Base-by-base conservation (phyloP, 2,797 vertebrate genomes). In the Sebastiscus tertius region DNA sequence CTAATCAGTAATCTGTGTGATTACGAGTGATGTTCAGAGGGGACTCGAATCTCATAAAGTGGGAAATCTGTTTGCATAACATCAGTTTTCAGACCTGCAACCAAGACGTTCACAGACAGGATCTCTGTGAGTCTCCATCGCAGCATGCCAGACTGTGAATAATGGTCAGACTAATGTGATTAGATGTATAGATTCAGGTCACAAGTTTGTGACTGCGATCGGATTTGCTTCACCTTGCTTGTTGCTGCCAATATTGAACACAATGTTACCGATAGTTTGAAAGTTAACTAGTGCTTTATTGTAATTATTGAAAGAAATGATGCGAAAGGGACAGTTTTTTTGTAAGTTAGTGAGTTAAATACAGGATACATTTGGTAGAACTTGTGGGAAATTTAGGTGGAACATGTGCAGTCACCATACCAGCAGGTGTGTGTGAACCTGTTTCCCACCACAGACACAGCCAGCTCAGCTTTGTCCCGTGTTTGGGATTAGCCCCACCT, bases 401-500 rank as follows among this genome's bases (percentile, higher is more conserved):
- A 79, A 61, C 33, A 75, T 70, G 66, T 77, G 54, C 8, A 14
- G 42, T 75, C 34, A 26, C 22, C 18, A 18, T 24, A 61, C 12
- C 76, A 58, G 72, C 81, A 65, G 46, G 61, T 84, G 81, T 61
- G 29, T 61, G 29, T 61, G 55, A 61, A 72, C 59, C 64, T 42
- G 42, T 62, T 75, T 84, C 64, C 65, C 77, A 74, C 60, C 46
- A 13, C 82, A 74, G 67, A 79, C 65, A 31, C 26, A 75, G 72
- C 33, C 66, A 27, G 86, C 84, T 93, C 79, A 92, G 84, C 87
- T 82, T 20, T 87, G 87, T 91, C 92, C 62, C 86, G 42, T 91
- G 94, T 87, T 89, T 83, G 65, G 88, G 90, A 94, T 95, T 94
- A 94, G 39, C 78, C 68, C 33, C 31, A 42, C 73, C 49, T 54